Conservation (phyloP, 1,140 invertebrate species). For the Panagrolaimus sp. region DNA sequence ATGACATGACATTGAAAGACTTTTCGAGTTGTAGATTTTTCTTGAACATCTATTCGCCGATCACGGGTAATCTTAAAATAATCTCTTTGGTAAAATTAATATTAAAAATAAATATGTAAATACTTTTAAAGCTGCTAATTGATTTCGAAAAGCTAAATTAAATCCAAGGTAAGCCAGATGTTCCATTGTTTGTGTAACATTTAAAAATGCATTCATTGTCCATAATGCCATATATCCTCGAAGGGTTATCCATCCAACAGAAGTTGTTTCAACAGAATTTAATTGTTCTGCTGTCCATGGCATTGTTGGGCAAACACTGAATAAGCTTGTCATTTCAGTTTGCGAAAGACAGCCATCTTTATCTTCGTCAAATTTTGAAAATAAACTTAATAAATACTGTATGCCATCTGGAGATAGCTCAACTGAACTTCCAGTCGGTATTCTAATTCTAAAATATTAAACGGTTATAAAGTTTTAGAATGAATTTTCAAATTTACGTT, state of each 20-base stretch:
- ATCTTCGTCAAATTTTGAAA: slow-evolving; percentile 64
- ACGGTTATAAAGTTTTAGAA: background rate
- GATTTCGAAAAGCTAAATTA: slow-evolving; percentile 81
- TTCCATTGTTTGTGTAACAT: slow-evolving; percentile 80
- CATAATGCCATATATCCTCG: slow-evolving; percentile 55
- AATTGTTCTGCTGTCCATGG: slow-evolving; percentile 67
- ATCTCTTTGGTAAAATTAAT: too few species aligned
- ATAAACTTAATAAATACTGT: slow-evolving; percentile 40
- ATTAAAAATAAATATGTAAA: too few species aligned
- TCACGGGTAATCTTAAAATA: slow-evolving; percentile 68
- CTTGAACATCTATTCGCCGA: slow-evolving; percentile 84
- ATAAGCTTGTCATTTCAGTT: slow-evolving; percentile 78
- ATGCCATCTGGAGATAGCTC: slow-evolving; percentile 47
- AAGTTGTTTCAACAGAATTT: slow-evolving; percentile 49
- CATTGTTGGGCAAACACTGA: slow-evolving; percentile 78
- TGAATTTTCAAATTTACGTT: slow-evolving; percentile 64
- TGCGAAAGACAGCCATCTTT: slow-evolving; percentile 82
- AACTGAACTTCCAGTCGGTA: slow-evolving; percentile 45
- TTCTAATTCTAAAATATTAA: slow-evolving; percentile 23
- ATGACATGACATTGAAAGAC: slow-evolving; percentile 96
- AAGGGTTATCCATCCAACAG: slow-evolving; percentile 50
- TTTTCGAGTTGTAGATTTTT: slow-evolving; percentile 87
- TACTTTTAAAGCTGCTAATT: slow-evolving; percentile 73
- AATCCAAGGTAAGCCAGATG: slow-evolving; percentile 93
- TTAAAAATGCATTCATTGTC: slow-evolving; percentile 71